These are phyloP conservation scores for Leptinotarsa lineolata DNA, from an alignment of 1,140 invertebrate species.

Conservation along the genomic window DNA sequence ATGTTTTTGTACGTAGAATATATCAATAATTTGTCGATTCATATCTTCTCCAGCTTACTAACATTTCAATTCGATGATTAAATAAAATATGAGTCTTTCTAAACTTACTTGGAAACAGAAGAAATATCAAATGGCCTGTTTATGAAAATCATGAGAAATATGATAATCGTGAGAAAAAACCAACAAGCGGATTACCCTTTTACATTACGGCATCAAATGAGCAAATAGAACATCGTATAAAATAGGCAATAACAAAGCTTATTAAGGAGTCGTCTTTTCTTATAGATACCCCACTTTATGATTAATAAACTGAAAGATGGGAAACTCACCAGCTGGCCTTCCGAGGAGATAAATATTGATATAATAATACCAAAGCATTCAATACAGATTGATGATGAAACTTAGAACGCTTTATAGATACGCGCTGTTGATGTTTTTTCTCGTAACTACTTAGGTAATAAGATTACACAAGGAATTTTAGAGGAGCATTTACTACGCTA, in stretches of 20 bases:
- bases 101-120: no score
- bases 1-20: no score
- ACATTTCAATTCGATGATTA: no score
- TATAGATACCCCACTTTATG: conserved; percentile 17
- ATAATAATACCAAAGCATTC: conserved; percentile 26
- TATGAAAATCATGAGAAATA: no score
- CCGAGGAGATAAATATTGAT: conserved; percentile 30
- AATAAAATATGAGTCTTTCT: no score
- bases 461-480: conserved; percentile 19
- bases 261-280: conserved; percentile 9
- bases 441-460: conserved; percentile 21
- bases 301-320: conserved; percentile 31
- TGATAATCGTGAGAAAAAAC: not conserved
- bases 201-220: not conserved
- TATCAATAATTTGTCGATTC: no score
- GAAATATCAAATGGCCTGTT: no score
- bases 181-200: not conserved
- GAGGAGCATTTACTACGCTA: not conserved
- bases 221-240: not conserved
- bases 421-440: conserved; percentile 26
- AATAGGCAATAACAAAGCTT: conserved; percentile 10
- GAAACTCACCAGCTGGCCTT: conserved; percentile 23
- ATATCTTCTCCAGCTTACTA: no score
- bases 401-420: conserved; percentile 23
- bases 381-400: conserved; percentile 31